phyloP scores from a whole-genome alignment of 2,797 vertebrate genomes.

The Cirrhinus mrigala region DNA sequence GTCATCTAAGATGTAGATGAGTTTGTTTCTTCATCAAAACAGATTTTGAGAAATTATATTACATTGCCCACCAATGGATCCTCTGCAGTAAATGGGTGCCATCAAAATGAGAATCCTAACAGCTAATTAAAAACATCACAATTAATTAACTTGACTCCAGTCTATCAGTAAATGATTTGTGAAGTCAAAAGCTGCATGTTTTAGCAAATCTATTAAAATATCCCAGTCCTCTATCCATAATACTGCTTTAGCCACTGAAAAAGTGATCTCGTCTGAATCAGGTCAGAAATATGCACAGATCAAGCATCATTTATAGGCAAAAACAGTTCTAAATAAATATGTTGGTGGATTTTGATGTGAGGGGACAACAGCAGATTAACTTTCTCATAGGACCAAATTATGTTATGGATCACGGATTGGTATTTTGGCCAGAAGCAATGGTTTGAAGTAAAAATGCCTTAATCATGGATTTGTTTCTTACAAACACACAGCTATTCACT shows the following conservation, averaged over 20 bases:
- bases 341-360: background rate
- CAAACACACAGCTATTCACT: too few relatives aligned
- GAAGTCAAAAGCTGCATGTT: background rate
- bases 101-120: background rate
- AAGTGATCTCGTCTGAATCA: background rate
- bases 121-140: background rate
- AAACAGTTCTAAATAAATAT: background rate
- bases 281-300: background rate
- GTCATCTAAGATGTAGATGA: background rate
- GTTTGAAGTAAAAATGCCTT: background rate
- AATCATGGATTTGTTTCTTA: too few relatives aligned
- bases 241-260: background rate
- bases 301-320: background rate
- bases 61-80: background rate
- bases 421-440: background rate
- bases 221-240: background rate
- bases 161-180: background rate
- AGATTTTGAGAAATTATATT: background rate
- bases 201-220: background rate
- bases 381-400: background rate
- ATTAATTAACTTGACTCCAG: background rate
- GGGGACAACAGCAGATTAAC: background rate
- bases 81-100: background rate
- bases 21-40: background rate
- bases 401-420: background rate